Evolutionary conservation across 2,113 vertebrate genomes (phyloP).

Genomic region (Bucco capensis): DNA sequence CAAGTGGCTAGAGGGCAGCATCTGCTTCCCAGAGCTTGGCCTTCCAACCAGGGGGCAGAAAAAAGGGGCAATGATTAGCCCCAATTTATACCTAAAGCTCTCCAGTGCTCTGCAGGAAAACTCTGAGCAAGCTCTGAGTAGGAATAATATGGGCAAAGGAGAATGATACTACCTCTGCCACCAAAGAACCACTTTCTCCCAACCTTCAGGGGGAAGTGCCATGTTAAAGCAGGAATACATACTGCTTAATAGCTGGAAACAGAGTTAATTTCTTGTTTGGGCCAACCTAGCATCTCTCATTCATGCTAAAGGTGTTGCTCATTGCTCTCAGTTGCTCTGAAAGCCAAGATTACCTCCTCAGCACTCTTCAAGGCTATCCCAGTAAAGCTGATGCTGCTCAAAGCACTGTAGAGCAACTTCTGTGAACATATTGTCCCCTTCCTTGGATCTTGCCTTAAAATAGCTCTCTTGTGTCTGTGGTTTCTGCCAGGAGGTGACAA

Average conservation of each 20-base stretch:
- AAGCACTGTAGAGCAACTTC: too few species aligned
- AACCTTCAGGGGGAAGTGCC: neutral
- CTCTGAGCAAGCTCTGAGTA: neutral
- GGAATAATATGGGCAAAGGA: neutral
- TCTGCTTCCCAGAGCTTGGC: neutral
- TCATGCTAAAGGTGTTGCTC: too few species aligned
- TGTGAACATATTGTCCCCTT: fast-evolving
- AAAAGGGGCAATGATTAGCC: neutral
- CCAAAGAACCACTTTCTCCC: neutral
- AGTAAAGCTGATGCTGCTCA: too few species aligned
- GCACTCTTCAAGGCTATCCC: too few species aligned
- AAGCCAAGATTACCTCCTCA: too few species aligned
- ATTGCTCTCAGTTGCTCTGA: too few species aligned
- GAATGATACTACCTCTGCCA: neutral
- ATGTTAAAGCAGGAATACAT: neutral
- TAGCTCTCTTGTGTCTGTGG: neutral
- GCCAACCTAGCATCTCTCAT: too few species aligned
- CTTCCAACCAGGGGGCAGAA: neutral
- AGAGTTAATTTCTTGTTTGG: too few species aligned
- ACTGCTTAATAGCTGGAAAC: too few species aligned
- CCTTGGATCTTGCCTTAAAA: neutral
- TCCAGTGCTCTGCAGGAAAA: neutral
- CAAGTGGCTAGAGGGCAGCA: neutral
- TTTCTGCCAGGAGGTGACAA: neutral
- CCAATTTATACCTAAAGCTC: neutral